These are phyloP conservation scores for Thunnus maccoyii DNA, from an alignment of 2,113 vertebrate genomes.

Conservation along the genomic window DNA sequence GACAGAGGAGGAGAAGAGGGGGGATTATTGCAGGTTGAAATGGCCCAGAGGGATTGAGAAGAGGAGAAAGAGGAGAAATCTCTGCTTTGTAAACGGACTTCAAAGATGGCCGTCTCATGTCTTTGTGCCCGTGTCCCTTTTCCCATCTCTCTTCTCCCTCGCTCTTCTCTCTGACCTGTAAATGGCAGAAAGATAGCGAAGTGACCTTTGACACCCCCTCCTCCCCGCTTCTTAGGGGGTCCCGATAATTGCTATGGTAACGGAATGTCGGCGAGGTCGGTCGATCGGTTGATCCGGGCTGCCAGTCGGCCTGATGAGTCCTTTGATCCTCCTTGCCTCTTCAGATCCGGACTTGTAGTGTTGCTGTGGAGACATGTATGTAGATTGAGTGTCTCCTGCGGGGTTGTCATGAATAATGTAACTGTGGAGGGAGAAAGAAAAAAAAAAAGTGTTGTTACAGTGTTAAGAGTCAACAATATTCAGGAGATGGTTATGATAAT, in stretches of 20 bases:
- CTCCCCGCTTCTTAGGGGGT: conserved; percentile 70
- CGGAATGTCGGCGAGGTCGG: conserved; percentile 60
- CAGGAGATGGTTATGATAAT: conserved; percentile 48
- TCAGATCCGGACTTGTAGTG: conserved; percentile 47
- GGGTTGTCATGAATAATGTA: conserved; percentile 39
- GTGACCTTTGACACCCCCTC: conserved; percentile 80
- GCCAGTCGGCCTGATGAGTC: conserved; percentile 52
- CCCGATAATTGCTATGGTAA: conserved; percentile 86
- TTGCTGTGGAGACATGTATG: conserved; percentile 49
- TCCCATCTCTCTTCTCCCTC: conserved; percentile 15
- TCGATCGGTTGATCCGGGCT: conserved; percentile 61
- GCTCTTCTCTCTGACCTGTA: conserved; percentile 77
- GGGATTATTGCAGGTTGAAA: conserved; percentile 76
- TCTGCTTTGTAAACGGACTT: conserved; percentile 88
- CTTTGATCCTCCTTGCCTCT: conserved; percentile 53
- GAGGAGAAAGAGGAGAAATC: conserved; percentile 58
- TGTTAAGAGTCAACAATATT: conserved; percentile 50
- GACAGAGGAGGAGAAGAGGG: conserved; percentile 59
- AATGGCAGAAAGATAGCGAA: conserved; percentile 85
- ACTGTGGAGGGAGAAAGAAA: not conserved
- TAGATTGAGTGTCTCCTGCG: conserved; percentile 55
- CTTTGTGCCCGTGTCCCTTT: conserved; percentile 68
- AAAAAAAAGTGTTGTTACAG: conserved; percentile 48
- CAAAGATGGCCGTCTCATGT: conserved; percentile 86
- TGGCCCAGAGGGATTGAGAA: conserved; percentile 67